Base-by-base conservation (phyloP, 2,888 invertebrate species). In the Dermolepida albohirtum region DNA sequence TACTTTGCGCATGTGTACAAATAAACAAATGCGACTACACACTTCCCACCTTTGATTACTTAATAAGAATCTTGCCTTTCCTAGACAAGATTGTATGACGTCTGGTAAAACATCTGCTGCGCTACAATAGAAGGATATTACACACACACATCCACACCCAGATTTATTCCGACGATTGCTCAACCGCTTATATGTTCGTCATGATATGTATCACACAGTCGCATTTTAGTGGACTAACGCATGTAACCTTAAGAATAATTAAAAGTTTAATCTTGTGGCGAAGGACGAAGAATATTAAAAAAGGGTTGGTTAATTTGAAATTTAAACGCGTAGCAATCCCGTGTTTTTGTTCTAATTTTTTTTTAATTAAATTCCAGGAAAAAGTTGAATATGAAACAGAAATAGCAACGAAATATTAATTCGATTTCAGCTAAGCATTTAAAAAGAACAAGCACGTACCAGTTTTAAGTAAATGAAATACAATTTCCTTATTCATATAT, bases 41-140 rank as follows among this genome's bases (percentile, higher is more conserved):
- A 62, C 59, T 62, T 62, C 59, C 59, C 59, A 62, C 59, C 59
- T 62, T 62, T 47, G 54, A 47, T 62, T 62, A 62, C 39, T 62
- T 34, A 62, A 62, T 62, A 62, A 62, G 59, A 44, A 62, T 17
- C 59, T 62, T 62, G 49, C 47, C 59, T 62, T 62, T 62, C 47
- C 57, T 29, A 62, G 59, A 29, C 29, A 62, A 47, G 34, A 34
- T 49, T 62, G 59, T 47, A 62, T 62, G 59, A 62, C 59, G 47
- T 62, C 59, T 39, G 47, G 59, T 34, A 47, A 62, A 62, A 62
- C 59, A 62, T 62, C 59, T 62, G 59, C 59, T 62, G 14, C 7
- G 39, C 47, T 62, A 47, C 47, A 62, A 62, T 29, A 62, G 47
- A 44, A n/a, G 47, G 47, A 62, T 29, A 62, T 62, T 47, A 47